These are phyloP conservation scores for Cydia splendana DNA, from an alignment of 1,140 invertebrate genomes.

Conservation along the genomic window DNA sequence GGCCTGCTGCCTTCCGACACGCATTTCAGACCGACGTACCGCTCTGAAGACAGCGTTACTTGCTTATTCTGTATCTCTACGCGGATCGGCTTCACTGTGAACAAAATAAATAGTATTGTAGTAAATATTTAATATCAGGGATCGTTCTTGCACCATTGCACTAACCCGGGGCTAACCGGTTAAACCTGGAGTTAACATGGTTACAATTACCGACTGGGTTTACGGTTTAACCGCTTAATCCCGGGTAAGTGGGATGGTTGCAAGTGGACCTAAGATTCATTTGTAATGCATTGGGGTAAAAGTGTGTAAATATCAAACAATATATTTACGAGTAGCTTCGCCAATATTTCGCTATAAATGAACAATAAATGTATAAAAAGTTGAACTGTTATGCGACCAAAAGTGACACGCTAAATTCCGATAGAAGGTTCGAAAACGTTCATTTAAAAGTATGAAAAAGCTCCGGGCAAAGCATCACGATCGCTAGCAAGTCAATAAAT, in stretches of 20 bases:
- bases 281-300: too few relatives aligned
- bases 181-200: too few relatives aligned
- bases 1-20: conserved; percentile 91
- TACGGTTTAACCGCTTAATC: too few relatives aligned
- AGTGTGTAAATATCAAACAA: too few relatives aligned
- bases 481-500: conserved; percentile 27
- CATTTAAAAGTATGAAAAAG: conserved; percentile 26
- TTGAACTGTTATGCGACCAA: background rate
- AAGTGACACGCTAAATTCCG: background rate
- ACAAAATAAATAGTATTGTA: conserved; percentile 49
- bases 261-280: too few relatives aligned
- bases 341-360: too few relatives aligned
- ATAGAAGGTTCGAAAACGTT: conserved; percentile 4
- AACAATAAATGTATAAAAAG: background rate
- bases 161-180: too few relatives aligned
- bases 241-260: too few relatives aligned
- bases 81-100: conserved; percentile 86
- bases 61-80: conserved; percentile 88
- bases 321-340: too few relatives aligned
- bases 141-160: too few relatives aligned
- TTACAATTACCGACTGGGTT: too few relatives aligned
- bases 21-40: conserved; percentile 88
- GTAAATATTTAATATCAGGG: conserved; percentile 25
- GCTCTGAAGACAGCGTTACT: conserved; percentile 87
- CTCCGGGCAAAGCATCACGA: conserved; percentile 24